Evolutionary conservation across 2,888 invertebrate genomes (phyloP).

Genomic region (Abrostola tripartita): DNA sequence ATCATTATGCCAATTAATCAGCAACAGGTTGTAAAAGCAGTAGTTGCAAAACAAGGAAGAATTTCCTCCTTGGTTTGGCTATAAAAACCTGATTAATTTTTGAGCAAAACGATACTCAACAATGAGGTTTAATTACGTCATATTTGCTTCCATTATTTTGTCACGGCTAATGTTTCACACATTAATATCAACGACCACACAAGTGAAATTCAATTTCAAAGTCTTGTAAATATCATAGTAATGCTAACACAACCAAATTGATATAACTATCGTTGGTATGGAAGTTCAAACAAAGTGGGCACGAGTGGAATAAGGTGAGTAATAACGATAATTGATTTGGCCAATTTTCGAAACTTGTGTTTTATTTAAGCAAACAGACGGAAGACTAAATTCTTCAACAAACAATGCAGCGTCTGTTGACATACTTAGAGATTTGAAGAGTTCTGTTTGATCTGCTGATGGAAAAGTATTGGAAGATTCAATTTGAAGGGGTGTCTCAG

Average conservation of each 20-base stretch:
- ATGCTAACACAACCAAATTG: constrained; percentile 77
- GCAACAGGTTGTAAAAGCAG: too few relatives aligned
- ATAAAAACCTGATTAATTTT: background rate
- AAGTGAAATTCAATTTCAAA: constrained; percentile 54
- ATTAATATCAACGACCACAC: constrained; percentile 53
- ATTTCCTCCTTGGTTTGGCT: too few relatives aligned
- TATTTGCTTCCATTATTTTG: constrained; percentile 45
- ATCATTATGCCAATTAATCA: too few relatives aligned
- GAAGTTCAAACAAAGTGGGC: constrained; percentile 67
- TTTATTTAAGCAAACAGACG: constrained; percentile 51
- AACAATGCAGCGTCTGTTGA: constrained; percentile 45
- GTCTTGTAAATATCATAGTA: constrained; percentile 47
- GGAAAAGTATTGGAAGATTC: background rate
- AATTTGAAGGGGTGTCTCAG: background rate
- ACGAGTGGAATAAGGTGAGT: constrained; percentile 66
- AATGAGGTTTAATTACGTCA: constrained; percentile 30
- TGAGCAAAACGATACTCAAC: background rate
- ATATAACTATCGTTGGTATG: constrained; percentile 74
- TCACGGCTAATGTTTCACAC: constrained; percentile 47
- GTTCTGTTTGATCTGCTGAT: constrained; percentile 10
- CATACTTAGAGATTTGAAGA: constrained; percentile 43
- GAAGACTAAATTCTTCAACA: constrained; percentile 20
- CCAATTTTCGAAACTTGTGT: constrained; percentile 69
- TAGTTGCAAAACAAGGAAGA: too few relatives aligned
- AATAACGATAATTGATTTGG: constrained; percentile 73